phyloP scores from a whole-genome alignment of 2,797 vertebrate species.

The Hephaestus fuliginosus region DNA sequence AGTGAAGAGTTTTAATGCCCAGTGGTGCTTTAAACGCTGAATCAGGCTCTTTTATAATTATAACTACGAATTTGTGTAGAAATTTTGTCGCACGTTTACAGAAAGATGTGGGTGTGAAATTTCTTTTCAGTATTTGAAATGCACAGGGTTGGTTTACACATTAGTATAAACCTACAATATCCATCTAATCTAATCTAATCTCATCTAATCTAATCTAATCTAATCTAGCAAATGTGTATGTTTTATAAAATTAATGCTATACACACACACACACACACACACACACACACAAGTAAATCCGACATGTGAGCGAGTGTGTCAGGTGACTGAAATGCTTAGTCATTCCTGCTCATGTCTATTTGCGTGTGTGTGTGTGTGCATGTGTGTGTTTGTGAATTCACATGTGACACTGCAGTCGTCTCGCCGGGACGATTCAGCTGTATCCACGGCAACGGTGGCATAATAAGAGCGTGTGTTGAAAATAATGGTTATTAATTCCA shows the following conservation, averaged over 20 bases:
- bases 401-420: constrained; percentile 23
- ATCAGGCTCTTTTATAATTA: neutral
- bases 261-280: neutral
- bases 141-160: neutral
- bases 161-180: neutral
- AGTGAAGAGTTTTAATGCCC: neutral
- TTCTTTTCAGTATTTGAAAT: neutral
- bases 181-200: neutral
- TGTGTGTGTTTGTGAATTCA: constrained; percentile 15
- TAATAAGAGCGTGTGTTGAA: constrained; percentile 21
- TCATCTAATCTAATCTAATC: too few relatives aligned
- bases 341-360: constrained; percentile 3
- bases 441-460: constrained; percentile 56
- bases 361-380: constrained; percentile 17
- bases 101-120: neutral
- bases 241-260: too few relatives aligned
- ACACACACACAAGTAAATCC: neutral
- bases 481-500: constrained; percentile 43
- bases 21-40: neutral
- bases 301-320: neutral
- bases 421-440: constrained; percentile 18
- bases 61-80: neutral
- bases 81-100: neutral
- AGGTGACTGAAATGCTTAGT: constrained; percentile 23
- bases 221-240: too few relatives aligned